Evolutionary conservation across 2,797 vertebrate species (phyloP), one percentile per base, ranked within the genome.

Genomic region (Poliocrania exsul): DNA sequence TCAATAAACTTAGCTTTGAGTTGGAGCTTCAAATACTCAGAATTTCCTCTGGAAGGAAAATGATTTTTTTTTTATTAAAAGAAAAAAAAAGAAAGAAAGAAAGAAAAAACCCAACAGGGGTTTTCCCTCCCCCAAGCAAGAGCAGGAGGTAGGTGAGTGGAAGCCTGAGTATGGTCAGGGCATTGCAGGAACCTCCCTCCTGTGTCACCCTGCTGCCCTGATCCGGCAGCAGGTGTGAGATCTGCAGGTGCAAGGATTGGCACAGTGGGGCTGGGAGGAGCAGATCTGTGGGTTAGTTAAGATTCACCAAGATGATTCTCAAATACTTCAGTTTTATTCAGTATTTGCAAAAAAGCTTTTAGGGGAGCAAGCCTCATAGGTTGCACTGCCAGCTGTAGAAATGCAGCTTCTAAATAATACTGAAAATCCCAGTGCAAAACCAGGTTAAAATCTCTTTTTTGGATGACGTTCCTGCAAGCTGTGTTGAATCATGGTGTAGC

Each of bases 21-120:
- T 10, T 64, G 69, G 29, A 73, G 47, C 42, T 29, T 80, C 13
- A 89, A 42, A 50, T 46, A 74, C 19, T 71, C 79, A 92, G 37
- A 94, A 71, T 90, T 94, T 96, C 92, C 94, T 50, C 49, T 91
- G 25, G 31, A 92, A 87, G n/a, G 46, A 40, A 86, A 88, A 61
- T 19, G 6, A 8, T 58, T 11, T 16, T 40, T 46, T 24, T 62
- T 69, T 58, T 47, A 12, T 50, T 28, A 17, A 7, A 13, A 79
- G 35, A 49, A 29, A 26, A 17, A 16, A 53, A 33, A 33, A n/a
- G n/a, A n/a, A 7, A 14, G 3, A 17, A 10, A 37, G 24, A 19
- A 9, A 44, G 16, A 57, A 25, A 46, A 33, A 7, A 13, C 11
- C 11, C 11, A 38, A 7, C 5, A 64, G 71, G 56, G 64, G 60